Base-by-base conservation (phyloP, 2,797 vertebrate genomes). In the Loris lydekkerianus region DNA sequence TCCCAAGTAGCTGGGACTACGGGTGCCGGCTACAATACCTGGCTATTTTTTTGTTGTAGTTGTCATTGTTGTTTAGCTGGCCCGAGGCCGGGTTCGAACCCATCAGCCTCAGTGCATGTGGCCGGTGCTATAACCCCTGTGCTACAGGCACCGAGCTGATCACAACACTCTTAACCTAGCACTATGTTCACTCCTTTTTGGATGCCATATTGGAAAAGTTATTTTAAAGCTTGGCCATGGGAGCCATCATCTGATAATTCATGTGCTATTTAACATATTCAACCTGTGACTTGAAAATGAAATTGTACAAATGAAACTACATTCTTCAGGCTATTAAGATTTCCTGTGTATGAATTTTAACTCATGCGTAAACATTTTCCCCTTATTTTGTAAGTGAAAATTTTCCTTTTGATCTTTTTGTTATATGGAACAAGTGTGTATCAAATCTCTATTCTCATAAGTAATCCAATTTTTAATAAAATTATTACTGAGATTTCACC, bases 291-390 rank as follows among this genome's bases (percentile, higher is more conserved):
- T 60, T 86, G 34, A 34, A 95, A 93, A 67, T 69, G 27, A 77
- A 92, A 86, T 31, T 73, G 4, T 67, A 82, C 17, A 92, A 92
- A 96, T 58, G 15, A 96, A 67, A 83, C 20, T n/a, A 88, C 90
- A 90, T 87, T 94, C 75, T 84, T 11, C n/a, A 87, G 56, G 53
- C 15, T 77, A 69, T 78, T 37, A 96, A 89, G 37, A 69, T 93
- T 89, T 91, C 93, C 78, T 88, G 53, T 80, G 46, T 18, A 80
- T 89, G 20, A 90, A 76, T 69, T 93, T 95, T 87, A 93, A 82
- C 20, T 89, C 25, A 58, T 34, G 70, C 10, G 31, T 78, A 75
- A 58, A 53, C 3, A 65, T 53, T 67, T 89, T 49, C 25, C 85
- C 58, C 61, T 72, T 63, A 96, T 40, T 95, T 69, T 84, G 58